A percentile compares a stretch with the other conserved stretches of the same genome.
Conservation (phyloP, 2,797 vertebrate species). For the Dipus sagitta region DNA sequence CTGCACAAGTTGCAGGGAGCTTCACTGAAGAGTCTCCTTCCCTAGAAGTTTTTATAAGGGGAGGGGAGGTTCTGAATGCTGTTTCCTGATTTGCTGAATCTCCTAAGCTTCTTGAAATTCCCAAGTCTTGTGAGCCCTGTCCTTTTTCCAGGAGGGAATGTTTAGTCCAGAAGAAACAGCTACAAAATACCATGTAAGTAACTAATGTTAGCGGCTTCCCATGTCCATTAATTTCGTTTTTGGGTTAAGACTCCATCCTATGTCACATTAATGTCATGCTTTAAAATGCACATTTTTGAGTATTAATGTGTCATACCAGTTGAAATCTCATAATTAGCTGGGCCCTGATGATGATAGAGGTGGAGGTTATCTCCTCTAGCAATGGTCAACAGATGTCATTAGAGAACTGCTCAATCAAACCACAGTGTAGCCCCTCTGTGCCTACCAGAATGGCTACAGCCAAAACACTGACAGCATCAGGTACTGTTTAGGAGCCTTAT, state of each 20-base stretch:
- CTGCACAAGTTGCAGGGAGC: too few species aligned
- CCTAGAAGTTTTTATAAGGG: too few species aligned
- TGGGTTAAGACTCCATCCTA: too few species aligned
- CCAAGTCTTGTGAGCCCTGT: background rate
- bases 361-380: background rate
- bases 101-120: background rate
- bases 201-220: background rate
- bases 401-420: background rate
- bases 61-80: too few species aligned
- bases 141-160: background rate
- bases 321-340: background rate
- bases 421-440: background rate
- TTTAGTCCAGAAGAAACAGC: background rate
- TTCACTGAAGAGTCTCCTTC: background rate
- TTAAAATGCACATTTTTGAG: background rate
- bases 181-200: background rate
- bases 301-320: background rate
- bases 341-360: background rate
- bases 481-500: background rate
- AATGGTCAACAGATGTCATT: background rate
- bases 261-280: background rate
- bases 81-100: background rate
- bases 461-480: background rate
- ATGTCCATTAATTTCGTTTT: background rate
- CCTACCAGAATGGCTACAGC: background rate